Base-by-base conservation (phyloP, 2,888 invertebrate species). In the Drosophila seclusa region DNA sequence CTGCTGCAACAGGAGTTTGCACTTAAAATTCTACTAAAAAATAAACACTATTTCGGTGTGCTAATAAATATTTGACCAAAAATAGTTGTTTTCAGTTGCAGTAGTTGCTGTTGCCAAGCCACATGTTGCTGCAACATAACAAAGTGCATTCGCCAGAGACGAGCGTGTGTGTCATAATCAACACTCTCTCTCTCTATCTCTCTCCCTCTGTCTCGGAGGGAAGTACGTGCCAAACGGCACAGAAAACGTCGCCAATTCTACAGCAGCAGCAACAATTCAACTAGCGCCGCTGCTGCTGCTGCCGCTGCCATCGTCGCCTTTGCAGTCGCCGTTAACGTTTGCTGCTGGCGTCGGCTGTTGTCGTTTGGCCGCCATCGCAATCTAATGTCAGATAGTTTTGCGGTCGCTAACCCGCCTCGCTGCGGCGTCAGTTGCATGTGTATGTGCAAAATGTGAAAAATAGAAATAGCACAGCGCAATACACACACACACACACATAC, bases 341-440 rank as follows among this genome's bases (percentile, higher is more conserved):
- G 71, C 86, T 75, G 91, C 77, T 81, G 88, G 81, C 91, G 88
- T 90, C 92, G 91, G 91, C 92, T 91, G 91, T 91, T 91, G 91
- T 91, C 91, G 91, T 91, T 91, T 91, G 91, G 91, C 91, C 92
- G 92, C 91, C 91, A 91, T 92, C 92, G 88, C 92, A 92, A 92
- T 92, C 92, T 92, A 92, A 92, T 92, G 92, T 92, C 92, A 92
- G 92, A 92, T 92, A 92, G 92, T 92, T 92, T 91, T 92, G 92
- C 92, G 92, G 92, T 92, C 92, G 92, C 92, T 92, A 92, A 92
- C 92, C 92, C 92, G 87, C 83, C 83, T 73, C 72, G 82, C 77
- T 68, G 71, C 72, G 58, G 27, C 73, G 57, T 54, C 49, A 32
- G 31, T 53, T 61, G 49, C 57, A 62, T 69, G 68, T 60, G 63